Conservation (phyloP, 2,888 invertebrate species). For the Rhyacophila evoluta region DNA sequence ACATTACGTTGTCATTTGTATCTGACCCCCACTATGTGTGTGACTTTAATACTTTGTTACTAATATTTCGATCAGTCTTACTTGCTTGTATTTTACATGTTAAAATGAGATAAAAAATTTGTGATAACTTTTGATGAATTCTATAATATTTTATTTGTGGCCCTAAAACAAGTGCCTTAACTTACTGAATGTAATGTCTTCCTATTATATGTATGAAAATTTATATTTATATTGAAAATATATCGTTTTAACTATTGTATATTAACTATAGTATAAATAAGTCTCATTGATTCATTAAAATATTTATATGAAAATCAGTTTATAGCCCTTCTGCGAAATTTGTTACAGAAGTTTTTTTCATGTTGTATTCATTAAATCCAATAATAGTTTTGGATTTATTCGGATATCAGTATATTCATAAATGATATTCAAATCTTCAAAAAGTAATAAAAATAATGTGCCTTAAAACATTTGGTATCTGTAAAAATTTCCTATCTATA, state of each 20-base stretch:
- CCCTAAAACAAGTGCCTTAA: background rate
- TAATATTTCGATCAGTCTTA: no score
- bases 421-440: no score
- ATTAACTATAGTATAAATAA: background rate
- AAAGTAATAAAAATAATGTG: background rate
- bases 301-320: no score
- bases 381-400: no score
- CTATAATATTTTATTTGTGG: background rate
- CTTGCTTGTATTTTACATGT: background rate
- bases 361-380: no score
- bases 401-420: no score
- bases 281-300: no score
- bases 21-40: no score
- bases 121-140: background rate
- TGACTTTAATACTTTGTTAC: no score
- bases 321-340: no score
- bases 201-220: background rate
- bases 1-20: no score
- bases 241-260: background rate
- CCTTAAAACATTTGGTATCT: background rate
- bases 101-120: constrained; percentile 7
- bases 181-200: background rate
- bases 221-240: background rate
- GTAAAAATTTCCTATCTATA: background rate
- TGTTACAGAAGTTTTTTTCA: no score